Conservation (phyloP, 1,140 invertebrate genomes). For the Paramacrobiotus metropolitanus region DNA sequence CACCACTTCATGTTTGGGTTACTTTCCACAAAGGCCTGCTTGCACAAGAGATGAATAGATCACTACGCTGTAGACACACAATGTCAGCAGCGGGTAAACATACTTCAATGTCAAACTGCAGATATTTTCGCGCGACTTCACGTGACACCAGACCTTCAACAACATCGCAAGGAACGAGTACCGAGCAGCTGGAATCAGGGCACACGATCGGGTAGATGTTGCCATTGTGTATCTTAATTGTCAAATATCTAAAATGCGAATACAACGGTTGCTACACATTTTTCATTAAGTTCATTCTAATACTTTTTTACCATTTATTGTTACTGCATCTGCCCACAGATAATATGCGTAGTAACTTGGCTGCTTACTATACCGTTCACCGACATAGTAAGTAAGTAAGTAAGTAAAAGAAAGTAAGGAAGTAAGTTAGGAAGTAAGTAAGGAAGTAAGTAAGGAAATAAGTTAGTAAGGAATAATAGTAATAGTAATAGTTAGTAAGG, state of each 20-base stretch:
- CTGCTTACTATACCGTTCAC: too few relatives aligned
- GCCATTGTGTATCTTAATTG: slow-evolving; percentile 39
- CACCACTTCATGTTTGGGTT: slow-evolving; percentile 49
- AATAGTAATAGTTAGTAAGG: too few relatives aligned
- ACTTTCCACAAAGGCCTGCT: slow-evolving; percentile 43
- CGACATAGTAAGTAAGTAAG: too few relatives aligned
- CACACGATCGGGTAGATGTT: slow-evolving; percentile 40
- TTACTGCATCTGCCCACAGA: too few relatives aligned
- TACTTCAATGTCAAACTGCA: slow-evolving; percentile 47
- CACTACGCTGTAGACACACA: neutral
- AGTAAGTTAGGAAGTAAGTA: too few relatives aligned
- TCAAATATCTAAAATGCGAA: slow-evolving; percentile 34
- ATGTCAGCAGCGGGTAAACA: slow-evolving; percentile 6
- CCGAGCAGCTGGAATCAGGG: slow-evolving; percentile 37
- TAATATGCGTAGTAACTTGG: too few relatives aligned
- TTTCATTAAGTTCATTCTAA: too few relatives aligned
- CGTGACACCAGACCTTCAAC: slow-evolving; percentile 39
- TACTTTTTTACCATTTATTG: too few relatives aligned
- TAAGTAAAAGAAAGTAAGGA: too few relatives aligned
- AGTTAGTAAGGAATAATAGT: too few relatives aligned
- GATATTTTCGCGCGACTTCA: slow-evolving; percentile 38
- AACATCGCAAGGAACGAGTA: slow-evolving; percentile 38
- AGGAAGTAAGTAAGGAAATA: too few relatives aligned
- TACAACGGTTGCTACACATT: too few relatives aligned
- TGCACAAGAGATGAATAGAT: slow-evolving; percentile 11